These are phyloP conservation scores for Crepidodera aurea DNA, from an alignment of 2,888 invertebrate species.

Conservation along the genomic window DNA sequence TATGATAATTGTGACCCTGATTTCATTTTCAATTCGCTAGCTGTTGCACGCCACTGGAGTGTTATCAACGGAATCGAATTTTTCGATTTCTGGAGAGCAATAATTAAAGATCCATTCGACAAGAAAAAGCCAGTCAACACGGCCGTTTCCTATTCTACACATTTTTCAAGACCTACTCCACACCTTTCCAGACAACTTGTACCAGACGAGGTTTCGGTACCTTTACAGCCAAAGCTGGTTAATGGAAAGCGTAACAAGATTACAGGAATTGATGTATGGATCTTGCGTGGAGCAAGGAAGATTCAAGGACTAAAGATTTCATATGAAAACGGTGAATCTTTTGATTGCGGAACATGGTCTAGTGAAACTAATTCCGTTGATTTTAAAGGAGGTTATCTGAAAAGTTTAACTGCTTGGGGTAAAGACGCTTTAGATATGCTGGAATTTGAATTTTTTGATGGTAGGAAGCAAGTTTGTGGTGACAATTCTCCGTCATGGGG, in stretches of 20 bases:
- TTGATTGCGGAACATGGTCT: not conserved
- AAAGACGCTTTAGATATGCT: no score
- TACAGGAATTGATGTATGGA: not conserved
- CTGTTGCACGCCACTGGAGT: not conserved
- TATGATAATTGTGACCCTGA: no score
- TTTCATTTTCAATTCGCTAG: not conserved
- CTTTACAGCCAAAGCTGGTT: constrained; percentile 8
- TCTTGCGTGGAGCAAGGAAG: no score
- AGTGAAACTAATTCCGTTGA: no score
- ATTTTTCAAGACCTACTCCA: not conserved
- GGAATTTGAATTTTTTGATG: no score
- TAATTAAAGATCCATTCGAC: not conserved
- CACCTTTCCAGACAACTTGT: not conserved
- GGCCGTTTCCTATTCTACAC: constrained; percentile 17
- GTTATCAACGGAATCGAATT: constrained; percentile 15
- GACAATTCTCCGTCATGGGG: no score
- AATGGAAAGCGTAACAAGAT: not conserved
- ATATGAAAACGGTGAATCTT: not conserved
- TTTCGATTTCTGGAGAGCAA: not conserved
- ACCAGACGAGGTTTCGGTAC: not conserved
- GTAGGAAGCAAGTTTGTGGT: no score
- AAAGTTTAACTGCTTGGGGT: no score
- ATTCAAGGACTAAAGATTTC: not conserved
- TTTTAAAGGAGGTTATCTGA: not conserved
- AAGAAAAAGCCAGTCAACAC: not conserved